Evolutionary conservation across 1,140 invertebrate genomes (phyloP), one percentile per base, ranked within the genome.

Genomic region (Zaprionus nigranus): DNA sequence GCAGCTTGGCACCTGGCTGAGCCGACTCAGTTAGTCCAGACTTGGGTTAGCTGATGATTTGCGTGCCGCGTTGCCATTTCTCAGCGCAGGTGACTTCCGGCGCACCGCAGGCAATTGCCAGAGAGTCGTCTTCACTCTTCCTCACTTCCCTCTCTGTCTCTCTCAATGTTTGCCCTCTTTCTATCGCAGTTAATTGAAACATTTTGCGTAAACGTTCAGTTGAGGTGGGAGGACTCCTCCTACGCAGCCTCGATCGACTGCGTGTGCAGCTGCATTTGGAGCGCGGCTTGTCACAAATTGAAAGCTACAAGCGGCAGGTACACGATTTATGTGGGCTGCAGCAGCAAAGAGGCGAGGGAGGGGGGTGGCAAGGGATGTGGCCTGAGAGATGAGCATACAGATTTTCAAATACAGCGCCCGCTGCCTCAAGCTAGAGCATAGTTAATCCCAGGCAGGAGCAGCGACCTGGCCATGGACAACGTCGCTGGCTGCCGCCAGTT

Each of bases 231-330:
- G 73, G 43, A 71, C 60, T 40, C 54, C 60, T 26, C 82, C 84
- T 84, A 86, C 82, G 84, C 82, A 82, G 43, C 76, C 77, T 82
- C 13, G 2, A 79, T 82, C 13, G 5, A 82, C 82, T 86, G 82
- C 51, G 78, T 51, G 3, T 34, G 71, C 43, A 79, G 75, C 79
- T 81, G 68, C 82, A 63, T 53, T 70, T 74, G 76, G 30, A 49
- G 22, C 30, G 51, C 56, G 43, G 71, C 79, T 71, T 84, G 85
- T 88, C 84, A 88, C 85, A 88, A 88, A 88, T 88, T 88, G 84
- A 88, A 88, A 88, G 85, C 84, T 88, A 88, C 84, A 88, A 88
- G 85, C 84, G 78, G 81, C 85, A 90, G 84, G 85, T 88, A 88
- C 84, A 88, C 85, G 85, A 88, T 88, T 88, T 88, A 88, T 88